Base-by-base conservation (phyloP, 2,113 vertebrate genomes). In the Xiphophorus maculatus region DNA sequence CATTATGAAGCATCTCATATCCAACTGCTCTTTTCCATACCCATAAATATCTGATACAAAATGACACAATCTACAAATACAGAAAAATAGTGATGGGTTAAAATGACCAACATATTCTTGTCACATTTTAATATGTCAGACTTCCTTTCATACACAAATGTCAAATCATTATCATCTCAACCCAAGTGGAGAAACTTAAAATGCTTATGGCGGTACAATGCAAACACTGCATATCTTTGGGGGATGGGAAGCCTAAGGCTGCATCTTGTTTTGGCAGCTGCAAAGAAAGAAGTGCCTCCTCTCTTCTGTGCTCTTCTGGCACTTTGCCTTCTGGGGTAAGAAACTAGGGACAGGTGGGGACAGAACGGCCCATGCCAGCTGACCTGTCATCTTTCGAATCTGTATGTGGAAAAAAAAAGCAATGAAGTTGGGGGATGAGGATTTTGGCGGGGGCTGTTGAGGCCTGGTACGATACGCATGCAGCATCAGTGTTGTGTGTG, bases 301-400 rank as follows among this genome's bases (percentile, higher is more conserved):
- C 81, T 85, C 71, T 66, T 76, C 82, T 83, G 40, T 30, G 22
- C 69, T 90, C 81, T 73, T 90, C 66, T 89, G 87, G 85, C 85
- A 88, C 76, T 84, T 81, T 69, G 82, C 89, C 87, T 93, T 83
- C 85, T 93, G 88, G 86, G 90, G 86, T 69, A 73, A 84, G 77
- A 88, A 88, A 90, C 82, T 70, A 81, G 88, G 89, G 90, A 92
- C 92, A 94, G 93, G 92, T 91, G 93, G 91, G 90, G 88, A 89
- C 83, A 77, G 87, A 87, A 77, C 88, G 89, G 83, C 77, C 86
- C 77, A 60, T 85, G 88, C 90, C 92, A 93, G 88, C 89, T 91
- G 91, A 94, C 93, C 91, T 94, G 94, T 94, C 94, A 94, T 88
- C 89, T 90, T 86, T 77, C 77, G 85, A 88, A 83, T 90, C 82